Conservation (phyloP, 2,797 vertebrate genomes). For the Brachyalestes nurse region DNA sequence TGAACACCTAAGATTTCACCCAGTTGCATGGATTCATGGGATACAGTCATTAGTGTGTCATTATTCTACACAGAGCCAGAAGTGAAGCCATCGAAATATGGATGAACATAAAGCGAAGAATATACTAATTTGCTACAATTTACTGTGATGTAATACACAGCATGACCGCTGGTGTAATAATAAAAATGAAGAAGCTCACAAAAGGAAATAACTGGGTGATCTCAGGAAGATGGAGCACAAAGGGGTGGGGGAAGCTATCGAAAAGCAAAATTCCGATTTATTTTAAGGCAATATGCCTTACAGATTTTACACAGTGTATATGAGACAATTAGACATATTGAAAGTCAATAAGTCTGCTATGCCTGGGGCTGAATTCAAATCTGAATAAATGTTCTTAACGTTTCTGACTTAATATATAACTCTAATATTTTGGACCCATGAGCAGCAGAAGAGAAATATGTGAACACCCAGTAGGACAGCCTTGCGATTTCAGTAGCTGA, state of each 20-base stretch:
- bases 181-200: neutral
- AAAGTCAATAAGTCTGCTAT: too few relatives aligned
- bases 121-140: conserved; percentile 8
- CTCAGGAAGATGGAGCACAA: too few relatives aligned
- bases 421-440: neutral
- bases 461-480: neutral
- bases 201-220: neutral
- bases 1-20: conserved; percentile 13
- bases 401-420: neutral
- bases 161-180: neutral
- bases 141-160: neutral
- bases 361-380: too few relatives aligned
- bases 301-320: neutral
- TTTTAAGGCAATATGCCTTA: neutral
- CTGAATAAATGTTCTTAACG: too few relatives aligned
- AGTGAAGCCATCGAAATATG: neutral
- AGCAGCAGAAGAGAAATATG: neutral
- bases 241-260: too few relatives aligned
- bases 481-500: neutral
- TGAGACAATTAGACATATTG: too few relatives aligned
- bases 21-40: neutral
- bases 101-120: conserved; percentile 5
- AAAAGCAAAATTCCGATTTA: too few relatives aligned
- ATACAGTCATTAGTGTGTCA: conserved; percentile 24
- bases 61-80: neutral